These are phyloP conservation scores for Grantiella picta DNA, from an alignment of 2,113 vertebrate genomes.

Conservation along the genomic window DNA sequence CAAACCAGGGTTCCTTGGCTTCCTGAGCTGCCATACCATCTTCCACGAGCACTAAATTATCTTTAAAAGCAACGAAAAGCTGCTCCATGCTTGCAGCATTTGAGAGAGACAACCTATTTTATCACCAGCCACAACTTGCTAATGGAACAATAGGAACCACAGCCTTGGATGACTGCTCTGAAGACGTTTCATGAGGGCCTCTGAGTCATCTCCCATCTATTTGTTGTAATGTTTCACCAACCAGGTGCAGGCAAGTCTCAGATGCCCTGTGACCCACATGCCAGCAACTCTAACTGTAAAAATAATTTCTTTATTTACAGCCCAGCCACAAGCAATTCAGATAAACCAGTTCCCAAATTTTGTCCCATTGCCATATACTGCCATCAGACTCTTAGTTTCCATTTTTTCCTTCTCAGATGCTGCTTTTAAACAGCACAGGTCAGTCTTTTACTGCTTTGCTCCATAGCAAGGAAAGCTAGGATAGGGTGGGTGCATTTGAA, in stretches of 20 bases:
- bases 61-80: background rate
- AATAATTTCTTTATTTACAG: too few species aligned
- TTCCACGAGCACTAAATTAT: background rate
- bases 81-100: background rate
- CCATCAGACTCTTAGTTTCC: background rate
- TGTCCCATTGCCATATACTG: background rate
- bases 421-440: background rate
- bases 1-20: rapidly evolving
- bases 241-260: slow-evolving; percentile 7
- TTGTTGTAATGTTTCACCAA: background rate
- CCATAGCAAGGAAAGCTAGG: background rate
- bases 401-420: background rate
- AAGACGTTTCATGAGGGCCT: background rate
- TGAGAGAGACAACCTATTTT: background rate
- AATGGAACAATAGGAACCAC: background rate
- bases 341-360: background rate
- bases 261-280: background rate
- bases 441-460: background rate
- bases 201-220: slow-evolving; percentile 15
- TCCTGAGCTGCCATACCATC: background rate
- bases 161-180: background rate
- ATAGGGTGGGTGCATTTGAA: background rate
- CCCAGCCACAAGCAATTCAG: background rate
- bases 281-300: background rate
- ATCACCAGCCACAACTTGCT: slow-evolving; percentile 21